A percentile compares a stretch with the other conserved stretches of the same genome.
Conservation (phyloP, 1,140 invertebrate species). For the Trichogramma pretiosum region DNA sequence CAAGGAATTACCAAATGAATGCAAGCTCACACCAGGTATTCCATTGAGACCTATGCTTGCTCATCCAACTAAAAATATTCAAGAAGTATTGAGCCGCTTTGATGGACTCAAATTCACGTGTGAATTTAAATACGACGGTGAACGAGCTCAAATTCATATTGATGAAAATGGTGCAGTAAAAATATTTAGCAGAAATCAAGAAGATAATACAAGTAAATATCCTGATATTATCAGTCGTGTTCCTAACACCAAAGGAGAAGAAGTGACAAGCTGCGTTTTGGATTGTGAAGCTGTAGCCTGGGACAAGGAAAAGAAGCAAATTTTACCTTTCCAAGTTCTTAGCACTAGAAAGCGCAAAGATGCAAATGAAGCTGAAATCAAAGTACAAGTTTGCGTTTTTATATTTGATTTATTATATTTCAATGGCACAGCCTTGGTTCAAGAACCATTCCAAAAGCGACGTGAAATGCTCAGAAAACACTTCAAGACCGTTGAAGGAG, state of each 20-base stretch:
- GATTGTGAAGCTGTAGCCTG: conserved; percentile 98
- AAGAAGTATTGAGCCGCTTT: conserved; percentile 86
- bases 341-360: conserved; percentile 95
- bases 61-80: conserved; percentile 89
- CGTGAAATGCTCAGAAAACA: conserved; percentile 65
- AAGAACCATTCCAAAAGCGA: conserved; percentile 67
- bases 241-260: conserved; percentile 48
- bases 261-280: conserved; percentile 78
- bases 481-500: conserved; percentile 69
- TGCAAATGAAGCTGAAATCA: conserved; percentile 80
- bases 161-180: conserved; percentile 58
- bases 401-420: conserved; percentile 96
- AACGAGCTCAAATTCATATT: conserved; percentile 89
- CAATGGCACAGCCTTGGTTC: conserved; percentile 82
- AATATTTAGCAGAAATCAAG: conserved; percentile 95
- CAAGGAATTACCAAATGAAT: conserved; percentile 68
- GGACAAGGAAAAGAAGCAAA: conserved; percentile 81
- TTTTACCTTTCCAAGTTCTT: conserved; percentile 94
- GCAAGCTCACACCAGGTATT: conserved; percentile 84
- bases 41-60: conserved; percentile 98
- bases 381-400: conserved; percentile 95
- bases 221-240: conserved; percentile 86
- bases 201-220: conserved; percentile 97
- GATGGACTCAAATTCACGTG: conserved; percentile 91
- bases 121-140: conserved; percentile 99